Conservation (phyloP, 2,797 vertebrate genomes). For the Acanthornis magna region DNA sequence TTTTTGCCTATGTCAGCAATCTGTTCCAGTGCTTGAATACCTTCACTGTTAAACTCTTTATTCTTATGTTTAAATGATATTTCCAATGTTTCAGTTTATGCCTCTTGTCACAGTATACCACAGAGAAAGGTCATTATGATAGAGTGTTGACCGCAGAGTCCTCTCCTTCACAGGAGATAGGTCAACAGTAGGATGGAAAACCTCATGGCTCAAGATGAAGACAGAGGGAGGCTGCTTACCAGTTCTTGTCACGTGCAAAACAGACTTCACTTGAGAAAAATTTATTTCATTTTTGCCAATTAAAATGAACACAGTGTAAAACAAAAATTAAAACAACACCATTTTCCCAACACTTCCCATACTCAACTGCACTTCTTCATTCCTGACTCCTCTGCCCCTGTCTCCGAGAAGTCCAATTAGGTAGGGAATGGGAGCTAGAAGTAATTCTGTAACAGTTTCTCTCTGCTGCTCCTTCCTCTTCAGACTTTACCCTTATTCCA, state of each 20-base stretch:
- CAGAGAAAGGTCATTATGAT: not conserved
- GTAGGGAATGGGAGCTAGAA: not conserved
- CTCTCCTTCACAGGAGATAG: not conserved
- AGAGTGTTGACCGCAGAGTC: not conserved
- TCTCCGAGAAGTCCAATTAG: not conserved
- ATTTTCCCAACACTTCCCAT: not conserved
- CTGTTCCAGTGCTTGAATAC: not conserved
- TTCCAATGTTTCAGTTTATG: not conserved
- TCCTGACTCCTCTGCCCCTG: not conserved
- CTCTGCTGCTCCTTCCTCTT: not conserved
- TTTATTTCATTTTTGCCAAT: not conserved
- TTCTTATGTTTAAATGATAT: not conserved
- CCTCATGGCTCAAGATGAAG: not conserved
- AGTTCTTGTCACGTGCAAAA: not conserved
- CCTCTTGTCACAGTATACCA: not conserved
- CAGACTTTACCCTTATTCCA: not conserved
- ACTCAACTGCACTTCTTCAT: not conserved
- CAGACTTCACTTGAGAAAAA: not conserved
- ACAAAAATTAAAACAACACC: not conserved
- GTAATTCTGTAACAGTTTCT: not conserved
- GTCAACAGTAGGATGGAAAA: not conserved
- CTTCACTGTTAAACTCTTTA: not conserved
- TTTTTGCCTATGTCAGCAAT: not conserved
- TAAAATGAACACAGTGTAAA: not conserved
- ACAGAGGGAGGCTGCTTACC: not conserved